Evolutionary conservation across 2,113 vertebrate species (phyloP), one percentile per base, ranked within the genome.

Genomic region (Brachyhypopomus occidentalis): DNA sequence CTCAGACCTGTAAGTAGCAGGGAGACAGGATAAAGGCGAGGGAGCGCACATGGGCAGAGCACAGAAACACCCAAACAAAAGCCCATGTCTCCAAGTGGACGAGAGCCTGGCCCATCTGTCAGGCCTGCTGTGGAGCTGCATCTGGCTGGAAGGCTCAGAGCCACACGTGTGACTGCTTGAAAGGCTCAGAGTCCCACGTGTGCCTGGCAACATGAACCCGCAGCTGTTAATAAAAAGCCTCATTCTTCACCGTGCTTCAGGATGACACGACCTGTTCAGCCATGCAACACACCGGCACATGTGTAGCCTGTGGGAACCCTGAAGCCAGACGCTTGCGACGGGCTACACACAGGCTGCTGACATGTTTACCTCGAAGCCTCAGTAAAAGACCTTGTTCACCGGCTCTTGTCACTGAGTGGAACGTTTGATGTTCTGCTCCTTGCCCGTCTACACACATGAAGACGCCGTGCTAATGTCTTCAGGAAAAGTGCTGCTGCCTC

Each of bases 91-190:
- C 38, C 66, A 4, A 27, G 23, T n/a, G 14, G 45, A 5, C 11
- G 38, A 55, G 41, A 16, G 48, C n/a, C 59, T 2, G 1, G 48
- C 48, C 58, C 62, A 41, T 73, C 60, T 64, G 70, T 36, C 55
- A 52, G 27, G 25, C 41, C 38, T 25, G 48, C 48, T 83, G 67
- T 58, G 22, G 64, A 78, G 73, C 75, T 78, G 70, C 74, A 23
- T 83, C 81, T 72, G 45, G 74, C 78, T 78, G 34, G 69, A 83
- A 77, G 71, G 76, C 71, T 52, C 45, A 52, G 9, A 52, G 12
- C 2, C 45, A 8, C 45, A 14, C 12, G 12, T 52, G 45, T 62
- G 34, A 22, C 12, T 36, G 77, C 69, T 76, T 73, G 45, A 9
- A 52, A 11, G 45, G 9, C 45, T 52, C 45, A 52, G 9, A 52